Base-by-base conservation (phyloP, 2,888 invertebrate genomes). In the Margaritifera margaritifera region DNA sequence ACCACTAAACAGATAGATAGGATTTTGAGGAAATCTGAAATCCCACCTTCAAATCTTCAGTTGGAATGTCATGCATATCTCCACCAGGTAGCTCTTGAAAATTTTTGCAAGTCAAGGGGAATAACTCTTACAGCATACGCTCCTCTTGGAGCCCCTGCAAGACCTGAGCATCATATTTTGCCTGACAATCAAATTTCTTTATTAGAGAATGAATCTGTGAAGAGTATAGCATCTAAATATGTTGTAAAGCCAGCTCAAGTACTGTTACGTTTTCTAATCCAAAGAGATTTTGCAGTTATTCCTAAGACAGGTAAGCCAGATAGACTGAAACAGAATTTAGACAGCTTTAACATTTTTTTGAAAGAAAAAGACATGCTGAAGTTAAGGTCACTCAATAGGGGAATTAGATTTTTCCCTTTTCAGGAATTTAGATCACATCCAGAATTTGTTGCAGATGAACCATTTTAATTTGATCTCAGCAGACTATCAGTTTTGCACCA, bases 41-140 rank as follows among this genome's bases (percentile, higher is more conserved):
- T 84, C 8, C 71, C 64, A 25, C 84, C 85, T 6, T 74, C 83
- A 8, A 84, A 82, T 66, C 57, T 86, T 5, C 85, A 86, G 70
- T 74, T 81, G 52, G 84, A 85, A 66, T 82, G 81, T 61, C 84
- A 86, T 70, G 80, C 79, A 1, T 85, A 85, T 63, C 68, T 78
- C 15, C 82, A 83, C 42, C 85, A 85, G 62, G 66, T 66, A 6
- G 69, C 71, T 50, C 55, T 86, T 19, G 56, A 72, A 52, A 57
- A 74, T 55, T 82, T 77, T 66, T 85, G 84, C 72, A 57, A 64
- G 22, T 61, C 69, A 52, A 71, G 74, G 50, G 63, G 76, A 11
- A 80, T 86, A 56, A 62, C 72, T 31, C 69, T 84, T 11, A 84
- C 81, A 31, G 83, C 81, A 2, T 86, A 81, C 70, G 69, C 80